Conservation (phyloP, 2,113 vertebrate genomes). For the Misgurnus anguillicaudatus region DNA sequence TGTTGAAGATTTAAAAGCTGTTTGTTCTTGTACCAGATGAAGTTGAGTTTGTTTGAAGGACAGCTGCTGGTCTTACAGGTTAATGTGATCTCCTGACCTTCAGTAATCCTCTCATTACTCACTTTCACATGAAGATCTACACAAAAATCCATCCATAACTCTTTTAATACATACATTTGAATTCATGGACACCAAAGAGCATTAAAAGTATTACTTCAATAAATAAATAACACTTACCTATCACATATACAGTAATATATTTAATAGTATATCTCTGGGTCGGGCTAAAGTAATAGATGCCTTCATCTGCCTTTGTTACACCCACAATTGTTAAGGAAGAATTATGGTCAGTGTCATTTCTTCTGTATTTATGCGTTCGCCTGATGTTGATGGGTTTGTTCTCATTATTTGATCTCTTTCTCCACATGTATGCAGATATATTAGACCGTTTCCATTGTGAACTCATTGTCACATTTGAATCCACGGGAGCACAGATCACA, state of each 20-base stretch:
- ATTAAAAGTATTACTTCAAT: no score
- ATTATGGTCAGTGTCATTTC: no score
- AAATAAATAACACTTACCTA: neutral
- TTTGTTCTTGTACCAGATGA: neutral
- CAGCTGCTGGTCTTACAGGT: neutral
- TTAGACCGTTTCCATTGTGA: neutral
- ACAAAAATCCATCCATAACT: no score
- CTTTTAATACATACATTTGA: no score
- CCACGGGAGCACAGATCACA: no score
- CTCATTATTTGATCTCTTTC: neutral
- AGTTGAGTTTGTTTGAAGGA: neutral
- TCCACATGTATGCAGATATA: no score
- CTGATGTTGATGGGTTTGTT: neutral
- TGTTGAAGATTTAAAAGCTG: neutral
- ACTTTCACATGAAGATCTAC: neutral
- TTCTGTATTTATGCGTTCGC: neutral
- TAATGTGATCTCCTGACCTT: neutral
- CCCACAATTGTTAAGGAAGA: neutral
- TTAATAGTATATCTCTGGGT: fast-evolving
- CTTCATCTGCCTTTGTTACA: neutral
- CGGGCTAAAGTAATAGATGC: neutral
- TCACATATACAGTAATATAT: neutral
- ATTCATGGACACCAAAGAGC: no score
- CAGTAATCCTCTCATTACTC: neutral
- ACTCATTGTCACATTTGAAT: no score